Conservation (phyloP, 2,113 vertebrate genomes). For the Prunella himalayana region DNA sequence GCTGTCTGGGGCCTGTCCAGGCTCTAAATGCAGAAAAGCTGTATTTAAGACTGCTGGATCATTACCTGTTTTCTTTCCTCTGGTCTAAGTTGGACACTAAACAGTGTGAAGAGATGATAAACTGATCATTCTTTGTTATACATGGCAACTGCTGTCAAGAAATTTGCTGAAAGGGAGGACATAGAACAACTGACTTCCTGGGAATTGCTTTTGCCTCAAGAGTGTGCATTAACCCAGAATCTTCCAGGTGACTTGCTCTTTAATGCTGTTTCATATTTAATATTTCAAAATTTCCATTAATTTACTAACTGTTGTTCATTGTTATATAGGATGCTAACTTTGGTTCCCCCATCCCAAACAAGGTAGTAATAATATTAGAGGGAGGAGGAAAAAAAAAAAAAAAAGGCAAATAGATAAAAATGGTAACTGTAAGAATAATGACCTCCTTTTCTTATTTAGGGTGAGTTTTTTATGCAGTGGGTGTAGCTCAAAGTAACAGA, state of each 20-base stretch:
- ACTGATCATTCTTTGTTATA: background rate
- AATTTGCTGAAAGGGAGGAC: background rate
- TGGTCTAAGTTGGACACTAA: background rate
- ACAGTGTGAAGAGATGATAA: background rate
- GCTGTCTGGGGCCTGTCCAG: background rate
- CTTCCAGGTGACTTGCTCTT: background rate
- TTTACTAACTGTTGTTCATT: background rate
- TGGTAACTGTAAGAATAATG: background rate
- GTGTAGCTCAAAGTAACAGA: background rate
- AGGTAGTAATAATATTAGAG: background rate
- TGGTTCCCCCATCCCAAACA: background rate
- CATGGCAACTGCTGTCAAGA: background rate
- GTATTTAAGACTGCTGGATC: background rate
- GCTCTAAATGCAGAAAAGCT: background rate
- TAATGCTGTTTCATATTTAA: background rate
- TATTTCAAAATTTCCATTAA: background rate
- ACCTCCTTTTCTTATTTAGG: background rate
- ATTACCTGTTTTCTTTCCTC: background rate
- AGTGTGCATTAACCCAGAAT: background rate
- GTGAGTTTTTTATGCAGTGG: background rate
- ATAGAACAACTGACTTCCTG: background rate
- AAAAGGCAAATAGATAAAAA: background rate
- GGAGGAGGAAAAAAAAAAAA: no score
- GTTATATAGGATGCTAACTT: background rate
- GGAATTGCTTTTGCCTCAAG: background rate